phyloP scores from a whole-genome alignment of 2,888 invertebrate species.

The Sphaerophoria taeniata region DNA sequence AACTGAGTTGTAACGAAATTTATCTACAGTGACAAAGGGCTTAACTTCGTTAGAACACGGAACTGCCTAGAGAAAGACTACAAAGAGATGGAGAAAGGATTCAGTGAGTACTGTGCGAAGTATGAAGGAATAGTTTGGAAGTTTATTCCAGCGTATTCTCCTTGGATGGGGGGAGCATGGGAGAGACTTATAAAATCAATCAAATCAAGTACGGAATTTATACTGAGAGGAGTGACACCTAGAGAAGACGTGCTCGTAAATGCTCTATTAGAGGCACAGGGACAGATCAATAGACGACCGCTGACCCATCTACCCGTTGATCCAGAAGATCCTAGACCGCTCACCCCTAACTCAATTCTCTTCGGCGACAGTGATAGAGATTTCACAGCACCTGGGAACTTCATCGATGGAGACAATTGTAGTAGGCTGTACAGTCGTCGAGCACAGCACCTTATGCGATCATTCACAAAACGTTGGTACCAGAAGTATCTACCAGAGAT shows the following conservation, averaged over 20 bases:
- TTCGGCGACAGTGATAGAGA: slow-evolving; percentile 17
- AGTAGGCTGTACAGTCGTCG: slow-evolving; percentile 26
- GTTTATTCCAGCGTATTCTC: too few species aligned
- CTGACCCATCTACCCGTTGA: slow-evolving; percentile 15
- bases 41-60: not conserved
- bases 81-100: too few species aligned
- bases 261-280: not conserved
- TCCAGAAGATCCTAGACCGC: slow-evolving; percentile 18
- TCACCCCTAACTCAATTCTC: slow-evolving; percentile 41
- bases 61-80: too few species aligned
- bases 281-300: slow-evolving; percentile 24
- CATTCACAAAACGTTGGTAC: slow-evolving; percentile 12
- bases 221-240: not conserved
- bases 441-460: slow-evolving; percentile 20
- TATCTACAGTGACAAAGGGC: not conserved
- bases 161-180: too few species aligned
- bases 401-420: slow-evolving; percentile 2
- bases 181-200: too few species aligned
- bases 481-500: slow-evolving; percentile 13
- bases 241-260: slow-evolving; percentile 1
- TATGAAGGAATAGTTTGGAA: too few species aligned
- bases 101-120: too few species aligned
- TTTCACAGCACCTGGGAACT: slow-evolving; percentile 15
- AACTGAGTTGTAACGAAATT: slow-evolving; percentile 16
- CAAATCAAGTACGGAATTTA: not conserved